Percentiles rank a stretch among this genome's conserved stretches.
Evolutionary conservation across 2,113 vertebrate genomes (phyloP).

Genomic region (Mesembrinibis cayennensis): DNA sequence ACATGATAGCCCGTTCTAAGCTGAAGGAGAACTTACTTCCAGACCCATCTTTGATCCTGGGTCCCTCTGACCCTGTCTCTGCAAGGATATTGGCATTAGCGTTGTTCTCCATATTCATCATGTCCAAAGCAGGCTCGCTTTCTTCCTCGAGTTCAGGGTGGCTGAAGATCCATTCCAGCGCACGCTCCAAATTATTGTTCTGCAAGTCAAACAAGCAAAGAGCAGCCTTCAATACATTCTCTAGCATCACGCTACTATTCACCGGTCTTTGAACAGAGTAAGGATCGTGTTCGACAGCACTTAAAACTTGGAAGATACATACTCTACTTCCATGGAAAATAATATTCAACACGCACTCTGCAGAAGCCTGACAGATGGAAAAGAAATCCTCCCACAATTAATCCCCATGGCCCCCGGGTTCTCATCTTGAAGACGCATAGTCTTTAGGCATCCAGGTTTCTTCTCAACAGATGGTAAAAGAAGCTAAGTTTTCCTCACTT

Average conservation of each 20-base stretch:
- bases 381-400: neutral
- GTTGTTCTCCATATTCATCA: constrained; percentile 84
- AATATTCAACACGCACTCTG: neutral
- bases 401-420: neutral
- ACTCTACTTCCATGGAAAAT: neutral
- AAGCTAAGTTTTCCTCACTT: neutral
- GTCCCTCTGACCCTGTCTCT: constrained; percentile 82
- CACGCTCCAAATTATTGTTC: constrained; percentile 95
- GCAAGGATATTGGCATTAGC: constrained; percentile 85
- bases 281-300: neutral
- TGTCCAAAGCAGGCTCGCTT: constrained; percentile 76
- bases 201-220: constrained; percentile 59
- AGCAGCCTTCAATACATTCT: neutral
- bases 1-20: neutral
- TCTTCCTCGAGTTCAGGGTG: constrained; percentile 89
- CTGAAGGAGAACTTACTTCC: constrained; percentile 86
- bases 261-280: neutral
- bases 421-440: neutral
- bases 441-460: neutral
- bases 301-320: neutral
- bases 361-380: neutral
- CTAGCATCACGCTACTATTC: neutral
- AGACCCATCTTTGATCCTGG: constrained; percentile 90
- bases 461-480: neutral
- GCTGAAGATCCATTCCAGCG: constrained; percentile 96